These are phyloP conservation scores for Gortyna flavago DNA, from an alignment of 2,888 invertebrate species.

Conservation along the genomic window DNA sequence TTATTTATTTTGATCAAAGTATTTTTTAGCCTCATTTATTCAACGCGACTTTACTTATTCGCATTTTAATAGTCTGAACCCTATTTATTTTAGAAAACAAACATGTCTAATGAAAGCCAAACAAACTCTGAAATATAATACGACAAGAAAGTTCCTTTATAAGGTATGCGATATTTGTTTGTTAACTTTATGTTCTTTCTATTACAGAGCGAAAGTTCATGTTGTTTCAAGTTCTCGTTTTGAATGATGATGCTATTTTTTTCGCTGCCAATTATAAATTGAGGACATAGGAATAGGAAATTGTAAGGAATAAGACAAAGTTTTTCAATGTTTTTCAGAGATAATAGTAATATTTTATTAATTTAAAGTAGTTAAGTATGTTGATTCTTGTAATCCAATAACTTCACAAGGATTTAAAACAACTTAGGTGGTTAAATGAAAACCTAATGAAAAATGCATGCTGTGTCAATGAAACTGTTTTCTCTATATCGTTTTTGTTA, in stretches of 20 bases:
- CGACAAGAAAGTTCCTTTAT: neutral
- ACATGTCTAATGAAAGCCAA: neutral
- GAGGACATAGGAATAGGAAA: too few species aligned
- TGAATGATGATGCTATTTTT: neutral
- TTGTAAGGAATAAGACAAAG: neutral
- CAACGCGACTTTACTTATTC: neutral
- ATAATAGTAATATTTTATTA: neutral
- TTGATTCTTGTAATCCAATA: neutral
- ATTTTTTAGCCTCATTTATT: neutral
- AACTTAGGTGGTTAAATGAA: neutral
- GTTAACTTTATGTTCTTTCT: neutral
- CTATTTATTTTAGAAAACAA: neutral
- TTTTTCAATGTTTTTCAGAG: neutral
- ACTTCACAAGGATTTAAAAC: neutral
- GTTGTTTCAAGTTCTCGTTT: neutral
- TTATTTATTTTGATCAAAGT: neutral
- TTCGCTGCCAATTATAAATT: neutral
- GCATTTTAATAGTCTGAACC: neutral
- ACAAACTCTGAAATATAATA: conserved; percentile 10
- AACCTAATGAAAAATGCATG: neutral
- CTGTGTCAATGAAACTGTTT: neutral
- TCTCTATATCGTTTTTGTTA: neutral
- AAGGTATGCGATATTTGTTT: conserved; percentile 23
- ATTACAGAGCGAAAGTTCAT: neutral
- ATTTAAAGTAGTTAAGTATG: neutral